A percentile compares a stretch with the other conserved stretches of the same genome.
phyloP scores from a whole-genome alignment of 2,113 vertebrate genomes.

The Ammodramus savannarum region DNA sequence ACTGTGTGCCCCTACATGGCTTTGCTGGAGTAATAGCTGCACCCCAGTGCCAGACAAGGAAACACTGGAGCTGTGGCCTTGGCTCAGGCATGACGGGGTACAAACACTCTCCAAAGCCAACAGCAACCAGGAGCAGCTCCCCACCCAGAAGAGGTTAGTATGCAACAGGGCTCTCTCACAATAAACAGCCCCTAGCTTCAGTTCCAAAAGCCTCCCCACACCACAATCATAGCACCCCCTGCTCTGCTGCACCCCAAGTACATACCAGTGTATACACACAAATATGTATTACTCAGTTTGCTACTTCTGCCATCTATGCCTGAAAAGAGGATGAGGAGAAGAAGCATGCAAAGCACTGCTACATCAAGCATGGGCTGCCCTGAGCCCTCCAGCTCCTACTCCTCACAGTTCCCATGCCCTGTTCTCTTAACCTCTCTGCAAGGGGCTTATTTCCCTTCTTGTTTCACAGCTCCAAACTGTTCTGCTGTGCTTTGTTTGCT shows the following conservation, averaged over 20 bases:
- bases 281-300: background rate
- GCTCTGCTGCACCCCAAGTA: background rate
- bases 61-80: fast-evolving
- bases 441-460: background rate
- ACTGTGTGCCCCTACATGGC: background rate
- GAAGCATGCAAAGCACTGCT: background rate
- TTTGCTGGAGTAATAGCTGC: background rate
- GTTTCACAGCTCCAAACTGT: background rate
- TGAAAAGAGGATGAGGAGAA: background rate
- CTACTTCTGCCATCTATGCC: background rate
- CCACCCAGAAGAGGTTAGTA: background rate
- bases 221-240: fast-evolving
- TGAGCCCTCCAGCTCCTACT: background rate
- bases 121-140: background rate
- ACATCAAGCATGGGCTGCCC: background rate
- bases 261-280: fast-evolving
- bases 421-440: background rate
- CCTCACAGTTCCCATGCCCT: fast-evolving
- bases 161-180: background rate
- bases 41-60: background rate
- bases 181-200: background rate
- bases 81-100: fast-evolving
- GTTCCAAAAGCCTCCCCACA: background rate
- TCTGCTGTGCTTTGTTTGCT: background rate
- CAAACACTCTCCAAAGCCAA: background rate